phyloP scores from a whole-genome alignment of 2,797 vertebrate genomes.

The Kryptopterus vitreolus region DNA sequence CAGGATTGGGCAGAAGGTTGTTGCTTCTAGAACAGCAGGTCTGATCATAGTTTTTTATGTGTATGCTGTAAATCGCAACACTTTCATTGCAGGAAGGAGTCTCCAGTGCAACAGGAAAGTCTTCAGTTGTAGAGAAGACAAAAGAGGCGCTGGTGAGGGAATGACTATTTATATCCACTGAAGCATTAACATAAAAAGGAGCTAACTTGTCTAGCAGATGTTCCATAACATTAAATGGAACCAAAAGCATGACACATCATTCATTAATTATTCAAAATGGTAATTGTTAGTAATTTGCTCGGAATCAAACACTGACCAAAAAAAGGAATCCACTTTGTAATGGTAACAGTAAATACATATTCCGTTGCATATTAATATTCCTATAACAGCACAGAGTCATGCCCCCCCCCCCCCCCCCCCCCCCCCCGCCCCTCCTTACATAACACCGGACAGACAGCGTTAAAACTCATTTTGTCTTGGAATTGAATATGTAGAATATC shows the following conservation, averaged over 20 bases:
- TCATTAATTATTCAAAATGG: slow-evolving; percentile 21
- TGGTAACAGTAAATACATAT: slow-evolving; percentile 15
- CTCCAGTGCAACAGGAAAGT: neutral
- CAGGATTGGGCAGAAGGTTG: neutral
- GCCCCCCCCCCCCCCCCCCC: neutral
- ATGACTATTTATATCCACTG: neutral
- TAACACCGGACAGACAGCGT: slow-evolving; percentile 12
- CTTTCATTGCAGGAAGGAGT: neutral
- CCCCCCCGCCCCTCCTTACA: neutral
- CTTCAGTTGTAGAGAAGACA: neutral
- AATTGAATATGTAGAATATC: slow-evolving; percentile 17
- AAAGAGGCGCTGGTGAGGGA: neutral
- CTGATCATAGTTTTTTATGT: neutral
- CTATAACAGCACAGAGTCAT: slow-evolving; percentile 3
- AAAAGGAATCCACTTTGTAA: neutral
- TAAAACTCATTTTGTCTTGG: neutral
- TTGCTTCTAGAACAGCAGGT: too few species aligned
- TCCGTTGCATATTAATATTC: neutral
- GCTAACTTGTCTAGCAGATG: neutral
- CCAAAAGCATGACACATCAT: neutral
- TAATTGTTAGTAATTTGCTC: neutral
- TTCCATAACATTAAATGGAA: neutral
- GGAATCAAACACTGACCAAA: neutral
- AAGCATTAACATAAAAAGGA: neutral
- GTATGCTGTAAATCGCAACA: neutral